Conservation (phyloP, 2,888 invertebrate species). For the Odontomyia ornata region DNA sequence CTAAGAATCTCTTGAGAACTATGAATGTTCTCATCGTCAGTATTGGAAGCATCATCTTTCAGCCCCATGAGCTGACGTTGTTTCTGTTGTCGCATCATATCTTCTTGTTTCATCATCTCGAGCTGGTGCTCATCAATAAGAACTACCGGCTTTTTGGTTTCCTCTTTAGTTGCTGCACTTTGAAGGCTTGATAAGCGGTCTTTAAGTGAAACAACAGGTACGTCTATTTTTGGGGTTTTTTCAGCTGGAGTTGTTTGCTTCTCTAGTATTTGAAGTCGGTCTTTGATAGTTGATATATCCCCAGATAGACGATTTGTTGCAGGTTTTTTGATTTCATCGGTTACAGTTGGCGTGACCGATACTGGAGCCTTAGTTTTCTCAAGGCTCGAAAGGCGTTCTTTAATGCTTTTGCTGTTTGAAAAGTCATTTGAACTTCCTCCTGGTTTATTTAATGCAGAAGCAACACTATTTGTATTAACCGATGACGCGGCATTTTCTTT, state of each 20-base stretch:
- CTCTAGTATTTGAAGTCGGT: conserved; percentile 71
- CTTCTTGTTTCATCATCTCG: conserved; percentile 66
- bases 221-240: conserved; percentile 54
- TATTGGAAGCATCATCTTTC: conserved; percentile 14
- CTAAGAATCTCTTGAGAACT: conserved; percentile 49
- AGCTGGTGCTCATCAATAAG: conserved; percentile 65
- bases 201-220: conserved; percentile 61
- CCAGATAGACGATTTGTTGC: conserved; percentile 67
- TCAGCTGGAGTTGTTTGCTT: conserved; percentile 63
- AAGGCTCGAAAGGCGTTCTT: conserved; percentile 75
- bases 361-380: conserved; percentile 65
- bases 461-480: conserved; percentile 51
- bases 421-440: conserved; percentile 68
- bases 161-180: conserved; percentile 62
- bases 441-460: conserved; percentile 50
- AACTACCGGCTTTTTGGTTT: conserved; percentile 58
- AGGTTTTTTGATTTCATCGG: conserved; percentile 59
- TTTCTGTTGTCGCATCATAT: conserved; percentile 49
- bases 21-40: conserved; percentile 47
- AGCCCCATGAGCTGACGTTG: conserved; percentile 43
- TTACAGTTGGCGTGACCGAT: neutral
- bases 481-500: conserved; percentile 64
- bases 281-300: conserved; percentile 72
- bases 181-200: conserved; percentile 63
- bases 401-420: conserved; percentile 73